Conservation (phyloP, 2,888 invertebrate genomes). For the Empis livida region DNA sequence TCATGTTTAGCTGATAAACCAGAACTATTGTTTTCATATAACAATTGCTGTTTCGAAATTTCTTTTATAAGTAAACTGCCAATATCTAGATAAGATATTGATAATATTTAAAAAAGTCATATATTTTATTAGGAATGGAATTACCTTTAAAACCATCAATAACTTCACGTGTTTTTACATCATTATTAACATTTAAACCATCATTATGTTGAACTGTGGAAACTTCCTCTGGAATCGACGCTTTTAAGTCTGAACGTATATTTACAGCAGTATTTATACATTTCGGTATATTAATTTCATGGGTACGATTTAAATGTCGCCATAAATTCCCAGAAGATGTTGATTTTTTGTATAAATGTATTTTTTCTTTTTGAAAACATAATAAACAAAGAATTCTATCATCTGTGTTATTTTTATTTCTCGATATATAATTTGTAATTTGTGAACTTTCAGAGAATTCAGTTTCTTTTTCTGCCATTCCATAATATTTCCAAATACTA, state of each 20-base stretch:
- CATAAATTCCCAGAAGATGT: background rate
- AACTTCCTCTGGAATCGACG: too few relatives aligned
- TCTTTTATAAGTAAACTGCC: background rate
- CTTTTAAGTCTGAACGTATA: too few relatives aligned
- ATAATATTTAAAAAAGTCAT: too few relatives aligned
- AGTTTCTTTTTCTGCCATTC: constrained; percentile 4
- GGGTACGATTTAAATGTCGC: background rate
- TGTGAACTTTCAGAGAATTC: background rate
- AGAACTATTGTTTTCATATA: background rate
- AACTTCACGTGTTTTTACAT: too few relatives aligned
- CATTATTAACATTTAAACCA: too few relatives aligned
- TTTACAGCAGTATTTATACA: background rate
- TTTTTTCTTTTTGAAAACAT: background rate
- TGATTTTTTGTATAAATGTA: background rate
- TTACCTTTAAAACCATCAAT: too few relatives aligned
- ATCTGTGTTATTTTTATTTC: too few relatives aligned
- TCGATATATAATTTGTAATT: too few relatives aligned
- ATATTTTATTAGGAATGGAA: too few relatives aligned
- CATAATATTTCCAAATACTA: constrained; percentile 6
- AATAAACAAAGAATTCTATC: background rate
- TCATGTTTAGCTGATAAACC: background rate
- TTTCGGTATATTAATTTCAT: background rate
- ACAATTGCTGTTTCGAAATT: background rate
- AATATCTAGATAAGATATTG: background rate
- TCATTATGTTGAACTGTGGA: too few relatives aligned